Base-by-base conservation (phyloP, 2,888 invertebrate genomes). In the Zele albiditarsus region DNA sequence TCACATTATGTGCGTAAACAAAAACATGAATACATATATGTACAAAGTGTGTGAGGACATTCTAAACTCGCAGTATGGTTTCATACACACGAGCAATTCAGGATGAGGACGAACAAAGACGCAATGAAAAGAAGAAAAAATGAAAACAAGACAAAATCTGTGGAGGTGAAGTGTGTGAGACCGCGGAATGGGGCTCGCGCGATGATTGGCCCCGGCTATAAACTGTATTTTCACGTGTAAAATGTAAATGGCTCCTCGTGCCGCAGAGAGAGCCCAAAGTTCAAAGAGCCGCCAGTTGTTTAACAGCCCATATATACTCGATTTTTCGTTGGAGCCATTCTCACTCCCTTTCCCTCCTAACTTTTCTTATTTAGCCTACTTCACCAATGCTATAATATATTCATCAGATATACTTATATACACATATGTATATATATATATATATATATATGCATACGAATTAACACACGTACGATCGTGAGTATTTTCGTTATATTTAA, bases 231-330 rank as follows among this genome's bases (percentile, higher is more conserved):
- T 87, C 84, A 85, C 85, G 82, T 87, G 85, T 86, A 84, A 86
- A 86, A 86, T 86, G 86, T 86, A 87, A 87, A 87, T 86, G 86
- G 82, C 82, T 83, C 78, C 81, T 82, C 81, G 79, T 81, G 81
- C 76, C 77, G 76, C 75, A 77, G 74, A 77, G 76, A 77, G 77
- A 74, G 77, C 70, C 80, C 81, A 83, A 88, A 84, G 88, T 88
- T 87, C 88, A 88, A 88, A 88, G 88, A 86, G 88, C 88, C 88
- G 88, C 86, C 87, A 83, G 84, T 85, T 84, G 88, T 87, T 88
- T 86, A 87, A 86, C 85, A 86, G 85, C 86, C 82, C 31, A 27
- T 62, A 62, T 62, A 62, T 84, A 82, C 80, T 78, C 78, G 79
- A 80, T 81, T 82, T 82, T 81, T 78, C 81, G 75, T 80, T 74